Percentiles rank a stretch among this genome's conserved stretches.
phyloP scores from a whole-genome alignment of 2,797 vertebrate species.

The Antrozous pallidus region DNA sequence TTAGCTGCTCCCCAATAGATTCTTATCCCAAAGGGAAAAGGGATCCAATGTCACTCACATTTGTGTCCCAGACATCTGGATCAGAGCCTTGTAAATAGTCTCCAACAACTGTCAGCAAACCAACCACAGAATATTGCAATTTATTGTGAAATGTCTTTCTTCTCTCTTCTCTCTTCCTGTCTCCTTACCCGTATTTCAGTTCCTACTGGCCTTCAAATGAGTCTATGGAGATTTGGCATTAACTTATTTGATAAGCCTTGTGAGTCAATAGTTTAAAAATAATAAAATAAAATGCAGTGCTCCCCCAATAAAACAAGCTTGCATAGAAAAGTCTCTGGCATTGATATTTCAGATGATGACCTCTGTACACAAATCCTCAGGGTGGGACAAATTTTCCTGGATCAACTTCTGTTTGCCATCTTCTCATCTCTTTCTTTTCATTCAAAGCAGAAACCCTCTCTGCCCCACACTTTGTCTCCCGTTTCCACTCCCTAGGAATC shows the following conservation, averaged over 20 bases:
- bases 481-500: background rate
- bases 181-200: background rate
- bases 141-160: background rate
- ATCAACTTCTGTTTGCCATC: background rate
- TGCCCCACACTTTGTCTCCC: background rate
- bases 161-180: background rate
- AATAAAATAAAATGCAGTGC: background rate
- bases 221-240: background rate
- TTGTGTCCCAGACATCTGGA: background rate
- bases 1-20: background rate
- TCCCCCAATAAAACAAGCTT: background rate
- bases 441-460: background rate
- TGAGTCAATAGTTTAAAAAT: background rate
- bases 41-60: background rate
- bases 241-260: background rate
- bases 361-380: background rate
- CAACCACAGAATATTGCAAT: background rate
- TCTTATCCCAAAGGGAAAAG: background rate
- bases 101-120: too few relatives aligned
- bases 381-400: background rate
- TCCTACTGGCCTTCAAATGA: background rate
- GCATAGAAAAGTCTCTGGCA: background rate
- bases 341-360: background rate
- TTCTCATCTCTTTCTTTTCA: background rate
- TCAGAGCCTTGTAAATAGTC: too few relatives aligned